Base-by-base conservation (phyloP, 2,888 invertebrate genomes). In the Heliconius ethilla region DNA sequence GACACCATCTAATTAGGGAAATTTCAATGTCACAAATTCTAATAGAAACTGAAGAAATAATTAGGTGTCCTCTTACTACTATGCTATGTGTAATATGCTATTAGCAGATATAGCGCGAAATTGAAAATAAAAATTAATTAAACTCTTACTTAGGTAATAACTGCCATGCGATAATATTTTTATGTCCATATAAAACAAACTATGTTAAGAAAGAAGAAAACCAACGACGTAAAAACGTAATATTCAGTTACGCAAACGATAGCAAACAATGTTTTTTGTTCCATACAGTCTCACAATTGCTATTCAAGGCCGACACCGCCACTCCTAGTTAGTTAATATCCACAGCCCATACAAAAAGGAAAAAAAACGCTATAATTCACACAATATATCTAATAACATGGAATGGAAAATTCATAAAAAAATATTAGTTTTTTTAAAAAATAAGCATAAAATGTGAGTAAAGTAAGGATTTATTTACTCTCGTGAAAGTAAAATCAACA, bases 251-350 rank as follows among this genome's bases (percentile, higher is more conserved):
- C 59, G 72, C 33, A 13, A n/a, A 59, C 11, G 72, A 72, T 33
- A 59, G 11, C 72, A 72, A 33, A 72, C 33, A 37, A 59, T 59
- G 55, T 72, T 59, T 72, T n/a, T 45, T 74, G 45, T 65, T 62
- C 65, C 63, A 27, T 69, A 69, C 29, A 25, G 22, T 27, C 74
- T 74, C 65, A 59, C 37, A 63, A 74, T 74, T 74, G 63, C 18
- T 74, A 45, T 74, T 74, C 74, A 74, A 74, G 74, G 74, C 40
- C 74, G 22, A 11, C 27, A 27, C 25, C 40, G 18, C 62, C 59
- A n/a, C 40, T 40, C 73, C 25, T 37, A 27, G 22, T 27, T 45
- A 65, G 45, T 59, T 59, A 72, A 33, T 33, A 55, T 55, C 33
- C 29, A 25, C 40, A 11, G 72, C 27, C n/a, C 29, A 51, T 33